Evolutionary conservation across 2,888 invertebrate species (phyloP).

Genomic region (Phortica magna): DNA sequence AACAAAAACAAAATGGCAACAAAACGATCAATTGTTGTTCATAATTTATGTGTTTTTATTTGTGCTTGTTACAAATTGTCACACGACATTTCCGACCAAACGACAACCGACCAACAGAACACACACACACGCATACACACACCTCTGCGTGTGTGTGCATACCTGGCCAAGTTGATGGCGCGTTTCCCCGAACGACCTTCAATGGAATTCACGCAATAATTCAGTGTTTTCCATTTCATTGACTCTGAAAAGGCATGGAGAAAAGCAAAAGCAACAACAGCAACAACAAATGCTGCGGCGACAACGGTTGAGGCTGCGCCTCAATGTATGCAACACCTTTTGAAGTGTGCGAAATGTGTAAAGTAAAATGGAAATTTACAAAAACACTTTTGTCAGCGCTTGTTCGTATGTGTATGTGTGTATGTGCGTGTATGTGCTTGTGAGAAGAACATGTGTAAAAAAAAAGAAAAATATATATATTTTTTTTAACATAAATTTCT

Average conservation of each 20-base stretch:
- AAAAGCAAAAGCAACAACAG: background rate
- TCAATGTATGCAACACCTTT: constrained; percentile 33
- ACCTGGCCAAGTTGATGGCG: constrained; percentile 13
- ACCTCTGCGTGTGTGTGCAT: constrained; percentile 18
- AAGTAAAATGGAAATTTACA: background rate
- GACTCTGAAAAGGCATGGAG: constrained; percentile 22
- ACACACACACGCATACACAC: background rate
- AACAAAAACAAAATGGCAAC: background rate
- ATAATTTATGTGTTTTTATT: constrained; percentile 28
- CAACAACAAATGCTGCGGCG: background rate
- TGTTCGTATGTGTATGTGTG: too few species aligned
- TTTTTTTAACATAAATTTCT: constrained; percentile 24
- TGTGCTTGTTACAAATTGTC: constrained; percentile 30
- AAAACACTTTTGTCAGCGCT: background rate
- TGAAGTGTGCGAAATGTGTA: constrained; percentile 21
- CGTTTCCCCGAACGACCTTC: constrained; percentile 21
- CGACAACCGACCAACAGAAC: background rate
- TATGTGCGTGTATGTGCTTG: too few species aligned
- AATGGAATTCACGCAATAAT: constrained; percentile 31
- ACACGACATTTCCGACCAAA: constrained; percentile 28
- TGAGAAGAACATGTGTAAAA: background rate
- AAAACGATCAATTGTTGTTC: constrained; percentile 24
- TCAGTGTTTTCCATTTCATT: constrained; percentile 35
- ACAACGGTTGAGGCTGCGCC: constrained; percentile 3
- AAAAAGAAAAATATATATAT: background rate